phyloP scores from a whole-genome alignment of 2,888 invertebrate genomes.

The Lordiphosa fenestrarum region DNA sequence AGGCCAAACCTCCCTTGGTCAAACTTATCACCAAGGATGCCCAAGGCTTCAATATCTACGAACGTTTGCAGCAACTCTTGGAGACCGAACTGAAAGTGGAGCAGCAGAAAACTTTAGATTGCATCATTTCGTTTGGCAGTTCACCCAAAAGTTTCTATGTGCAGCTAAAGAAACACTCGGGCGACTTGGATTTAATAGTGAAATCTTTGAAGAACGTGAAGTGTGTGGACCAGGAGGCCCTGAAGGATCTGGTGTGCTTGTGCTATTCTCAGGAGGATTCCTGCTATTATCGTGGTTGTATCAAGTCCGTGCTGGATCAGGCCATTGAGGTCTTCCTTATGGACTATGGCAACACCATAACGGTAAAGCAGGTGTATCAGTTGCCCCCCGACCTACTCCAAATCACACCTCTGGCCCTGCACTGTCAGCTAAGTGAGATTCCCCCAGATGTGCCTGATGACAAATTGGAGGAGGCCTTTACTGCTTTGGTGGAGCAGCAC shows the following conservation, averaged over 20 bases:
- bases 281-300: constrained; percentile 91
- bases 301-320: constrained; percentile 85
- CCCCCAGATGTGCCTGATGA: constrained; percentile 54
- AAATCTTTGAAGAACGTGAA: constrained; percentile 63
- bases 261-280: constrained; percentile 83
- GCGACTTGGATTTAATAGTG: constrained; percentile 64
- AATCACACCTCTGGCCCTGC: constrained; percentile 74
- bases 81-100: constrained; percentile 40
- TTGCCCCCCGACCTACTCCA: constrained; percentile 83
- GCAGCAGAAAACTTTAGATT: constrained; percentile 71
- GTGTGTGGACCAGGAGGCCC: constrained; percentile 31
- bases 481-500: constrained; percentile 81
- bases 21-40: constrained; percentile 58
- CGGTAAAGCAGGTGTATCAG: constrained; percentile 82
- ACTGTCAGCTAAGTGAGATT: constrained; percentile 64
- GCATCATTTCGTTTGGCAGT: constrained; percentile 85
- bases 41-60: constrained; percentile 66
- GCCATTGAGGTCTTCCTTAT: constrained; percentile 86
- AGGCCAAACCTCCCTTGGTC: constrained; percentile 59
- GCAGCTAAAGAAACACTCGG: constrained; percentile 82
- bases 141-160: constrained; percentile 88
- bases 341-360: constrained; percentile 84
- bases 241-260: constrained; percentile 17
- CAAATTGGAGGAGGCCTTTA: constrained; percentile 68
- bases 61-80: constrained; percentile 67